Base-by-base conservation (phyloP, 1,140 invertebrate species). In the Physella acuta region DNA sequence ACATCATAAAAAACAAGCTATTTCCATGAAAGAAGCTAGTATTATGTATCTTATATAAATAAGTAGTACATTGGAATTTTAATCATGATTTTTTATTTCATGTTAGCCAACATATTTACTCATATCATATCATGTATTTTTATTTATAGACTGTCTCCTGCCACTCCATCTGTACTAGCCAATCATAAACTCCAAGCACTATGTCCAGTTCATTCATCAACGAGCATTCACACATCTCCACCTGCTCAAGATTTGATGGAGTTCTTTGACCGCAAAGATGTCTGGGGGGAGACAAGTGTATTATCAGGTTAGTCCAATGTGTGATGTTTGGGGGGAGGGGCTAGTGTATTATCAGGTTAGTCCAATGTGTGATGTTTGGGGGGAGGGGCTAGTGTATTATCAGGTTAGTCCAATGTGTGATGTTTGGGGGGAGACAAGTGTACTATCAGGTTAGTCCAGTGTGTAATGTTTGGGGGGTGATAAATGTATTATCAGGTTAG, bases 241-340 rank as follows among this genome's bases (percentile, higher is more conserved):
- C 52, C 14, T 34, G 65, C 63, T 31, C 61, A 58, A 64, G 77
- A 71, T 65, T 66, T 85, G 24, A 73, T 74, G 90, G 92, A 97
- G 85, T 98, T 98, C 87, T 98, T 98, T 83, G 96, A 98, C 86
- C 85, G 89, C 58, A 87, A 90, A 77, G 91, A 93, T 72, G 94
- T 96, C 84, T 97, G 94, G 93, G 89, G 88, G 58, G 89, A 90
- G 79, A 82, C 86, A 28, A 90, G 91, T 83, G 88, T 99, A 8
- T 90, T 90, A 87, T 89, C 90, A 70, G 96, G 86, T 84, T 69
- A 77, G 71, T 58, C 24, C n/a, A 30, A n/a, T n/a, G n/a, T n/a
- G n/a, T n/a, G 91, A 93, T 72, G 94, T 96, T 84, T 97, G 94
- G 93, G 89, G 88, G 58, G 89, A 90, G 79, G 82, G n/a, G n/a